Evolutionary conservation across 35 echinoderm and acorn worm species (phyloP).

Genomic region (Anneissia japonica): DNA sequence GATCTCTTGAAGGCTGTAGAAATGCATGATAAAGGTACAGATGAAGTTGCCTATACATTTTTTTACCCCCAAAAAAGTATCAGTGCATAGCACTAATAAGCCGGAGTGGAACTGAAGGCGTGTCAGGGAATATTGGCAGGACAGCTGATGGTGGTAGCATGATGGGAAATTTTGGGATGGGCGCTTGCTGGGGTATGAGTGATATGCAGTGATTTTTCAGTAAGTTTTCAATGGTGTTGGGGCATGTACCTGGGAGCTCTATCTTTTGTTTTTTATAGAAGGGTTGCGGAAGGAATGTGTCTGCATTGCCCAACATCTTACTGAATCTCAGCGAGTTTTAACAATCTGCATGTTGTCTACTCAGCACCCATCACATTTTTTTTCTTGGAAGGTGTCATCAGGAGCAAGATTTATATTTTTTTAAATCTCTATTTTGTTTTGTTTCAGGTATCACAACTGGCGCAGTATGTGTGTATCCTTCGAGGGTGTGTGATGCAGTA

Average conservation of each 20-base stretch:
- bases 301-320: too few species aligned
- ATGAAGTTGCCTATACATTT: neutral
- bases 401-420: too few species aligned
- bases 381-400: too few species aligned
- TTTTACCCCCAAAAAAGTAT: too few species aligned
- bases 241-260: neutral
- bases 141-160: neutral
- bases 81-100: neutral
- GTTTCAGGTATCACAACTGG: constrained; percentile 68
- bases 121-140: neutral
- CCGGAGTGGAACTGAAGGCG: neutral
- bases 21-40: constrained; percentile 73
- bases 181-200: neutral
- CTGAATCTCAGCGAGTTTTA: too few species aligned
- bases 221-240: neutral
- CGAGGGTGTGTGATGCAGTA: constrained; percentile 82
- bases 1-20: constrained; percentile 74
- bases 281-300: too few species aligned
- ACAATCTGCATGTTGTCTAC: too few species aligned
- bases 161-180: neutral
- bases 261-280: neutral
- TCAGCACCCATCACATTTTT: too few species aligned
- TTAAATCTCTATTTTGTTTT: too few species aligned
- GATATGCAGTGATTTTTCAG: neutral
- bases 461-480: constrained; percentile 92